These are phyloP conservation scores for Catocala fraxini DNA, from an alignment of 2,888 invertebrate species.

Conservation along the genomic window DNA sequence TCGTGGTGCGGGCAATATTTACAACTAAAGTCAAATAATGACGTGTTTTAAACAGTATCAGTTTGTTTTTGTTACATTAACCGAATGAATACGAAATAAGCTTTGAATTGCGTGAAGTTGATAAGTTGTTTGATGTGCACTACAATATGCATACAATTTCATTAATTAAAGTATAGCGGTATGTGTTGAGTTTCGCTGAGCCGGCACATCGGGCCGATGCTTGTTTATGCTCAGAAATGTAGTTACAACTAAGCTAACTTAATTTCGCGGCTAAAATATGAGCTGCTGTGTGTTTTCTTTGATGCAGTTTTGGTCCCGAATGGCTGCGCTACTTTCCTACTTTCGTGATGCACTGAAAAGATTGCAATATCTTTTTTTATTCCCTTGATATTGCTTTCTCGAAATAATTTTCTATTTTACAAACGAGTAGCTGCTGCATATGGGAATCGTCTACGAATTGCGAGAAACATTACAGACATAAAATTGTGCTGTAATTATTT, in stretches of 20 bases:
- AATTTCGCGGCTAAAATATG: neutral
- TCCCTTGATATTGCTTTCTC: constrained; percentile 2
- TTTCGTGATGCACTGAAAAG: neutral
- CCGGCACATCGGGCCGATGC: no score
- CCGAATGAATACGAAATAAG: no score
- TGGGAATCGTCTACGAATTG: no score
- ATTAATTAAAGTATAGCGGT: no score
- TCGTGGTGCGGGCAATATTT: neutral
- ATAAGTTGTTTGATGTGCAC: no score
- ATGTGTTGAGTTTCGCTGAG: no score
- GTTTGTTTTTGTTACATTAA: constrained; percentile 7
- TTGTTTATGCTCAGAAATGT: neutral
- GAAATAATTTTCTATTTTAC: neutral
- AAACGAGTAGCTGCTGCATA: no score
- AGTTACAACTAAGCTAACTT: neutral
- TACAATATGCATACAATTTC: no score
- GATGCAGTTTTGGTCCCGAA: neutral
- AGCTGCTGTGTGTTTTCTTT: neutral
- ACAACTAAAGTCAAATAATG: constrained; percentile 1
- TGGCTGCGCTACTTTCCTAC: neutral
- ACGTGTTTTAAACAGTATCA: constrained; percentile 10
- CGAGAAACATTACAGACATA: no score
- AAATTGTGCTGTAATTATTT: no score
- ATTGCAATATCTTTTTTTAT: constrained; percentile 9
- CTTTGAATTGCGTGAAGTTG: no score